Evolutionary conservation across 2,797 vertebrate species (phyloP).

Genomic region (Adelosebastes latens): DNA sequence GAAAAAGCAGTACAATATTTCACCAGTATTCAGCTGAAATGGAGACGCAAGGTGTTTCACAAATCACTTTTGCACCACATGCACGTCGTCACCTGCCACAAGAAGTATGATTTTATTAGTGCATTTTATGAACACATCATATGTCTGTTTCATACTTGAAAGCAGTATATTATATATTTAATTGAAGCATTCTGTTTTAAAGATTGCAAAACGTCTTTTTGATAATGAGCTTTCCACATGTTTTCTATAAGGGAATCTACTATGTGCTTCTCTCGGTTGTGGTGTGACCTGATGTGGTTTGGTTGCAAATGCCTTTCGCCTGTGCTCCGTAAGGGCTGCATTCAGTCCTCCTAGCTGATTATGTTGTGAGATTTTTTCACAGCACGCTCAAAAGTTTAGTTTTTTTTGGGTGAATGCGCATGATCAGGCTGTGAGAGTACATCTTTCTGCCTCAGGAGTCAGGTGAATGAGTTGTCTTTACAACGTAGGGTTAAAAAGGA

Average conservation of each 20-base stretch:
- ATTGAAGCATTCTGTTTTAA: slow-evolving; percentile 86
- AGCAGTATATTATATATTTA: slow-evolving; percentile 77
- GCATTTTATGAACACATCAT: slow-evolving; percentile 75
- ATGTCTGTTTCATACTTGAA: slow-evolving; percentile 78
- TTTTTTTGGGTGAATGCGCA: not conserved
- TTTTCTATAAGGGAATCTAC: slow-evolving; percentile 80
- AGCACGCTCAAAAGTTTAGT: not conserved
- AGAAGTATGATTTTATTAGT: slow-evolving; percentile 71
- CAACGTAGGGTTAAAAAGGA: slow-evolving; percentile 4
- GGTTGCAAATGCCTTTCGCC: slow-evolving; percentile 26
- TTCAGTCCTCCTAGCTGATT: slow-evolving; percentile 15
- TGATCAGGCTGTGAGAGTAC: not conserved
- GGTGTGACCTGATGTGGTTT: slow-evolving; percentile 55
- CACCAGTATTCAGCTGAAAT: slow-evolving; percentile 51
- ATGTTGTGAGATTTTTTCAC: slow-evolving; percentile 9
- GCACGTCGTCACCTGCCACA: slow-evolving; percentile 50
- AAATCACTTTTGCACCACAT: slow-evolving; percentile 47
- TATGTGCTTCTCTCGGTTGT: slow-evolving; percentile 72
- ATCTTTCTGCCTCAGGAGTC: slow-evolving; percentile 22
- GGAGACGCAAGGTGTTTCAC: slow-evolving; percentile 35
- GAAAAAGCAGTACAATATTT: slow-evolving; percentile 51
- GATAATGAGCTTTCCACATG: slow-evolving; percentile 73
- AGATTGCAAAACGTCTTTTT: slow-evolving; percentile 81
- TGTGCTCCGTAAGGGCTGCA: slow-evolving; percentile 30
- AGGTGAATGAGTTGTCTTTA: slow-evolving; percentile 2